Evolutionary conservation across 1,140 invertebrate species (phyloP).

Genomic region (Eciton burchellii): DNA sequence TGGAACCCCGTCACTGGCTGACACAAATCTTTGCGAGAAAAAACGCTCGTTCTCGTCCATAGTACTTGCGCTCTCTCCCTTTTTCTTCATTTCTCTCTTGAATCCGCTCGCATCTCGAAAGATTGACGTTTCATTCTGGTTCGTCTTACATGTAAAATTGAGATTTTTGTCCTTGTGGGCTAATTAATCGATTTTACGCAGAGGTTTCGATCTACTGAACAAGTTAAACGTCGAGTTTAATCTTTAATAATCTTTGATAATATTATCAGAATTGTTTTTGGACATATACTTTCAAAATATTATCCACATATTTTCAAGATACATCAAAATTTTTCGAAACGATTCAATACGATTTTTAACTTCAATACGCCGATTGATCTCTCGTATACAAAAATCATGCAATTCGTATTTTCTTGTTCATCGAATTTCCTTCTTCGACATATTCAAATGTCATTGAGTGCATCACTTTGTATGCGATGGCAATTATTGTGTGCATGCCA

Average conservation of each 20-base stretch:
- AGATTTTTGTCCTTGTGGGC: not conserved
- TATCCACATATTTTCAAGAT: not conserved
- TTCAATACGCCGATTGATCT: not conserved
- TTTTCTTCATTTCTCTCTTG: not conserved
- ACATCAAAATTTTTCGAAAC: not conserved
- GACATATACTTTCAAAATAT: not conserved
- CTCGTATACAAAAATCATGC: not conserved
- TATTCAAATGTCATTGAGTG: not conserved
- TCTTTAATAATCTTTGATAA: not conserved
- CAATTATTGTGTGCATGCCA: constrained; percentile 2
- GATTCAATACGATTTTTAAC: not conserved
- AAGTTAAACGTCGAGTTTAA: not conserved
- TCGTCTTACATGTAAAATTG: not conserved
- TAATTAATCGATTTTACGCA: not conserved
- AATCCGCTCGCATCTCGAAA: constrained; percentile 1
- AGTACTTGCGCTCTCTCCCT: constrained; percentile 11
- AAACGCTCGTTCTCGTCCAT: constrained; percentile 21
- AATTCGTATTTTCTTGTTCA: not conserved
- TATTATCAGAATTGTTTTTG: not conserved
- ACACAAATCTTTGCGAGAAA: constrained; percentile 69
- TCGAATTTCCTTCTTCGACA: constrained; percentile 16
- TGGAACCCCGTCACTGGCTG: constrained; percentile 53
- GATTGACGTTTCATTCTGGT: not conserved
- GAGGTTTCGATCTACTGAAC: not conserved
- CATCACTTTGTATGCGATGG: constrained; percentile 13